Evolutionary conservation across 2,113 vertebrate genomes (phyloP).

Genomic region (Meriones unguiculatus): DNA sequence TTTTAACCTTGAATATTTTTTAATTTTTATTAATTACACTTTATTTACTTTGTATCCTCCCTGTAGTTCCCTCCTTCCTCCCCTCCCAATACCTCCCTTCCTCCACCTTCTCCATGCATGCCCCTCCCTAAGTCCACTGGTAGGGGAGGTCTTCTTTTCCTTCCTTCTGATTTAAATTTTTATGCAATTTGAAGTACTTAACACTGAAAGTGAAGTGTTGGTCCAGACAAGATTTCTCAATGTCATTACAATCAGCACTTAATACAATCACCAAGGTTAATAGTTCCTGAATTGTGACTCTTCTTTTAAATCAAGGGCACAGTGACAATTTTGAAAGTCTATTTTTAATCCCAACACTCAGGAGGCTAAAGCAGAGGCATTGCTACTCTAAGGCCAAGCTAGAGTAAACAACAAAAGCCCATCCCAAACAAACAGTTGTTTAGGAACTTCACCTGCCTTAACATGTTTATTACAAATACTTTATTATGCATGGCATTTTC

Average conservation of each 20-base stretch:
- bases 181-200: slow-evolving; percentile 11
- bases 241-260: not conserved
- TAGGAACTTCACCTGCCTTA: not conserved
- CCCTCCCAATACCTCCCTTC: no score
- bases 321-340: not conserved
- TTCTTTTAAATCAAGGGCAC: not conserved
- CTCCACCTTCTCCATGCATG: no score
- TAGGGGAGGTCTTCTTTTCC: no score
- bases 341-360: not conserved
- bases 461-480: not conserved
- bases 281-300: not conserved
- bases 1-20: no score
- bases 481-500: not conserved
- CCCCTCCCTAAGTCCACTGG: no score
- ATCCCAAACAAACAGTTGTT: not conserved
- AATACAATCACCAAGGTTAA: not conserved
- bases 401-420: not conserved
- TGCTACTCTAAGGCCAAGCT: not conserved
- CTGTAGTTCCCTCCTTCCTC: no score
- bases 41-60: no score
- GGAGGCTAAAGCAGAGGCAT: not conserved
- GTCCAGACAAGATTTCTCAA: not conserved
- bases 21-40: no score
- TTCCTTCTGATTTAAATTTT: not conserved
- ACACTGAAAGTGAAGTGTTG: not conserved